phyloP scores from a whole-genome alignment of 2,113 vertebrate species.

The Aleadryas rufinucha region DNA sequence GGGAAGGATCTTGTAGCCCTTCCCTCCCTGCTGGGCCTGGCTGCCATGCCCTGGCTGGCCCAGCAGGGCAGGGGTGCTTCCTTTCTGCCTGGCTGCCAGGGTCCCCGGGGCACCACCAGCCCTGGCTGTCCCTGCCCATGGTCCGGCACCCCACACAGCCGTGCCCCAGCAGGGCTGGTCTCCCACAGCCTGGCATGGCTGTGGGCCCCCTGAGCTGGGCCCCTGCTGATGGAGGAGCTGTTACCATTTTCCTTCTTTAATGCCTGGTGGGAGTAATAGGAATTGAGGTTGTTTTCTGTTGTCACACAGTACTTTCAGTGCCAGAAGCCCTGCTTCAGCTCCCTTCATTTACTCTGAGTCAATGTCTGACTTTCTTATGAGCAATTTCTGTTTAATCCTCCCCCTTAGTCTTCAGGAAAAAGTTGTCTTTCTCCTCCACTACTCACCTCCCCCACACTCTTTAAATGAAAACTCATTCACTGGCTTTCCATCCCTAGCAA shows the following conservation, averaged over 20 bases:
- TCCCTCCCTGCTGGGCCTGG: background rate
- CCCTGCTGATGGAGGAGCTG: background rate
- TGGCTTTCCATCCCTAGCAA: background rate
- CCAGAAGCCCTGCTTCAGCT: background rate
- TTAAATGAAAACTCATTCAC: background rate
- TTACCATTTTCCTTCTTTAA: background rate
- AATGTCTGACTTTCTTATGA: slow-evolving; percentile 1
- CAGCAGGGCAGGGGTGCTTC: background rate
- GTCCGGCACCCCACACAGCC: background rate
- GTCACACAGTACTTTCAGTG: background rate
- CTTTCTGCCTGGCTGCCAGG: background rate
- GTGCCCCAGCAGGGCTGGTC: background rate
- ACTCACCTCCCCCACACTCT: background rate
- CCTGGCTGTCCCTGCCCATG: background rate
- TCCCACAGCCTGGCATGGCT: background rate
- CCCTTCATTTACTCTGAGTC: background rate
- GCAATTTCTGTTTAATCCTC: background rate
- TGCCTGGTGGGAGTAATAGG: background rate
- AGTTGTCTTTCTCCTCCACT: slow-evolving; percentile 7
- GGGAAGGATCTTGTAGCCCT: fast-evolving
- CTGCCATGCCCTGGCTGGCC: fast-evolving
- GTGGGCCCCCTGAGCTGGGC: too few relatives aligned
- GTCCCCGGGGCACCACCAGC: fast-evolving
- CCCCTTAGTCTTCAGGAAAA: background rate
- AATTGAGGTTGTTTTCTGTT: background rate